Evolutionary conservation across 2,113 vertebrate species (phyloP).

Genomic region (Platichthys stellatus): DNA sequence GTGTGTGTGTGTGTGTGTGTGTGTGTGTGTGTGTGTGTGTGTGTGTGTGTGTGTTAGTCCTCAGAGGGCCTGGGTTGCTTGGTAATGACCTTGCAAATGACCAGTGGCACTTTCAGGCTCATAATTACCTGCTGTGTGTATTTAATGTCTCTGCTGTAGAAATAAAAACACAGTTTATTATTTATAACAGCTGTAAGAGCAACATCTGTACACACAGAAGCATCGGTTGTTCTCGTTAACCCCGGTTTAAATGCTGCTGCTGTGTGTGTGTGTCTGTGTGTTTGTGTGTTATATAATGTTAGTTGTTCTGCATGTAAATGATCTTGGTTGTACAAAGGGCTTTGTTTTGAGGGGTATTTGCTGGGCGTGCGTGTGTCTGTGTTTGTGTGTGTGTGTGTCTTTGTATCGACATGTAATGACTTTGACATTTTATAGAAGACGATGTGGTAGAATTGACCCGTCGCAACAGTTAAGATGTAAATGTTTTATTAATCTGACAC

Average conservation of each 20-base stretch:
- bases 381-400: neutral
- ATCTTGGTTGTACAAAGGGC: slow-evolving; percentile 71
- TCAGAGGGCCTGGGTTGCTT: slow-evolving; percentile 45
- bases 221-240: slow-evolving; percentile 36
- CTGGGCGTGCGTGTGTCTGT: slow-evolving; percentile 20
- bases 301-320: slow-evolving; percentile 75
- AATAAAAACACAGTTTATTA: slow-evolving; percentile 11
- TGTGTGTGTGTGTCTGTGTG: slow-evolving; percentile 26
- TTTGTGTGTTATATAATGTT: slow-evolving; percentile 64
- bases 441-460: neutral
- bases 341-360: slow-evolving; percentile 66
- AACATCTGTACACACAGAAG: slow-evolving; percentile 47
- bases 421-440: slow-evolving; percentile 10
- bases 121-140: slow-evolving; percentile 12
- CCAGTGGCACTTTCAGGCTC: slow-evolving; percentile 25
- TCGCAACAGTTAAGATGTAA: neutral
- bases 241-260: slow-evolving; percentile 26
- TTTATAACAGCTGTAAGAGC: slow-evolving; percentile 37
- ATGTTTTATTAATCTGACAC: neutral
- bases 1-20: slow-evolving; percentile 20
- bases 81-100: slow-evolving; percentile 48
- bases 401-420: neutral
- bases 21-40: slow-evolving; percentile 37
- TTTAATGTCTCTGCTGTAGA: slow-evolving; percentile 1
- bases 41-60: neutral